Evolutionary conservation across 1,140 invertebrate genomes (phyloP).

Genomic region (Eriosoma lanigerum): DNA sequence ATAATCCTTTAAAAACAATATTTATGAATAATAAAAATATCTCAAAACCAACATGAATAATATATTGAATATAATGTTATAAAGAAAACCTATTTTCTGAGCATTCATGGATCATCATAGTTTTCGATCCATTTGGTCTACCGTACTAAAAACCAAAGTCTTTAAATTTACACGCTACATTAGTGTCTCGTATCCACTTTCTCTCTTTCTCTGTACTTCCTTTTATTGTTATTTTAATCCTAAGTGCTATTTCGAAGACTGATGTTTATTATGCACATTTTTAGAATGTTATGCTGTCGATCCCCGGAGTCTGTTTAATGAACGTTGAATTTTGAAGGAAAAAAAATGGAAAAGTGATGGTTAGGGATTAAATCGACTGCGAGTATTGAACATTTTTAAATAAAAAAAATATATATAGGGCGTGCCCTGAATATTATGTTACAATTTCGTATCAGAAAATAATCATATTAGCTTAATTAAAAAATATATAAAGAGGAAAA

Average conservation of each 20-base stretch:
- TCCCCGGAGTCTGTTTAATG: slow-evolving; percentile 48
- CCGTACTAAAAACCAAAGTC: slow-evolving; percentile 50
- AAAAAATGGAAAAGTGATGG: slow-evolving; percentile 26
- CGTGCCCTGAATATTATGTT: slow-evolving; percentile 37
- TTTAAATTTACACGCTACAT: slow-evolving; percentile 52
- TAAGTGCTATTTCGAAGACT: slow-evolving; percentile 45
- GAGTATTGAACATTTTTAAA: slow-evolving; percentile 50
- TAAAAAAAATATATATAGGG: slow-evolving; percentile 49
- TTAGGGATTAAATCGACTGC: slow-evolving; percentile 42
- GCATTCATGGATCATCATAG: slow-evolving; percentile 45
- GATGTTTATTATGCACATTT: slow-evolving; percentile 52
- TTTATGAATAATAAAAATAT: neutral
- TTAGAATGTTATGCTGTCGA: slow-evolving; percentile 41
- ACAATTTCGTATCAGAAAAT: slow-evolving; percentile 50
- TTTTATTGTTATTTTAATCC: slow-evolving; percentile 52
- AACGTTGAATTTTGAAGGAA: slow-evolving; percentile 48
- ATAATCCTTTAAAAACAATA: neutral
- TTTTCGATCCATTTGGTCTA: slow-evolving; percentile 50
- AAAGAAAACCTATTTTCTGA: slow-evolving; percentile 23
- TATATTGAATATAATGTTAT: slow-evolving; percentile 11
- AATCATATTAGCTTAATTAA: slow-evolving; percentile 52
- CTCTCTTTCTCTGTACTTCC: slow-evolving; percentile 5
- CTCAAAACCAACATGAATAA: neutral
- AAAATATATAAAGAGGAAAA: slow-evolving; percentile 43
- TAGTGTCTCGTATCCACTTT: slow-evolving; percentile 46